Percentiles rank a stretch among this genome's conserved stretches.
These are phyloP conservation scores for Bombus vancouverensis DNA, from an alignment of 1,140 invertebrate genomes.

Conservation along the genomic window DNA sequence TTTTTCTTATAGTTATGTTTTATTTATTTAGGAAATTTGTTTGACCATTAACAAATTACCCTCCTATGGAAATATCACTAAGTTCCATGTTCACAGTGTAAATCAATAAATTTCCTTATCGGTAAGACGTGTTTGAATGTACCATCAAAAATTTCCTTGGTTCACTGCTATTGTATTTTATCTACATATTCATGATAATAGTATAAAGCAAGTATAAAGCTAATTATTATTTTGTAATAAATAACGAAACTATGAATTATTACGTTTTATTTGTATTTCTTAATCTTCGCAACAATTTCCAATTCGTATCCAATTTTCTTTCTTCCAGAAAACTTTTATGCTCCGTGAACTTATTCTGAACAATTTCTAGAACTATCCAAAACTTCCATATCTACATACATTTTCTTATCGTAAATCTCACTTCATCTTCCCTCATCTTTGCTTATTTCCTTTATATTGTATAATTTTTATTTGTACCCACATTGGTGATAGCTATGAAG, in stretches of 20 bases:
- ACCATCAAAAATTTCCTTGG: background rate
- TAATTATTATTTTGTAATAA: too few species aligned
- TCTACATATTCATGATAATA: background rate
- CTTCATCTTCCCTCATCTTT: background rate
- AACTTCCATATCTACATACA: too few species aligned
- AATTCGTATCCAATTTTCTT: background rate
- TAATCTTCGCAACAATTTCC: background rate
- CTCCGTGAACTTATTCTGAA: too few species aligned
- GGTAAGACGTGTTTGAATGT: background rate
- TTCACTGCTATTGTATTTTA: background rate
- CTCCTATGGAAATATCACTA: background rate
- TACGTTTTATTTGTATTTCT: too few species aligned
- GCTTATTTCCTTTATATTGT: background rate
- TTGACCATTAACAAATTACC: too few species aligned
- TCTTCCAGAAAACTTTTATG: too few species aligned
- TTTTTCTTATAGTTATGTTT: too few species aligned
- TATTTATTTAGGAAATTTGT: background rate
- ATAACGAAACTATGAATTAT: too few species aligned
- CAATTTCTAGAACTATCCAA: too few species aligned
- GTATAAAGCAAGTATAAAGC: background rate
- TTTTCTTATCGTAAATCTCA: background rate
- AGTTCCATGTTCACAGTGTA: background rate
- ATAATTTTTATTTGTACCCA: too few species aligned
- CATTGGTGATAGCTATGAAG: background rate
- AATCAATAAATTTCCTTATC: constrained; percentile 2